phyloP scores from a whole-genome alignment of 1,140 invertebrate genomes.

The Scaptomyza graminum region DNA sequence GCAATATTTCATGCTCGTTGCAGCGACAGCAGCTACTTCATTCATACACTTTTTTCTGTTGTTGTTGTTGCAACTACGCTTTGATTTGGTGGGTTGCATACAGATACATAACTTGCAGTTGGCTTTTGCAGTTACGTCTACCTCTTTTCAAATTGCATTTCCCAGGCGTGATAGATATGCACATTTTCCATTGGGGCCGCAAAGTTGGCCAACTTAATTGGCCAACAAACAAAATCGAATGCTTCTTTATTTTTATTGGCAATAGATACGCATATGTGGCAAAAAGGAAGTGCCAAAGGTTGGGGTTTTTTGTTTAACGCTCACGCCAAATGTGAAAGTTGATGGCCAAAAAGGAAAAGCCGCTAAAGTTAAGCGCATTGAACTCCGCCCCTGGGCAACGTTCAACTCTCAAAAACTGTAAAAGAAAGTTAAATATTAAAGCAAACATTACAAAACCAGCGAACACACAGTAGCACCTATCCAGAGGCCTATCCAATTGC shows the following conservation, averaged over 20 bases:
- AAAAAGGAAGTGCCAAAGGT: constrained; percentile 70
- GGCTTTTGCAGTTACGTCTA: constrained; percentile 3
- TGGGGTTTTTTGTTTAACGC: constrained; percentile 7
- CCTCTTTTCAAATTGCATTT: constrained; percentile 26
- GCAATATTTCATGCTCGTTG: constrained; percentile 63
- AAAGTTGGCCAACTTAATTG: constrained; percentile 38
- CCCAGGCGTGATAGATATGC: constrained; percentile 11
- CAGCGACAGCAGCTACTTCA: constrained; percentile 25
- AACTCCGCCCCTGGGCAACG: constrained; percentile 53
- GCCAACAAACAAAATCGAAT: constrained; percentile 24
- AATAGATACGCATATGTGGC: neutral
- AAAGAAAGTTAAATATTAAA: constrained; percentile 76
- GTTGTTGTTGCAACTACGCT: neutral
- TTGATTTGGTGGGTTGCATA: constrained; percentile 27
- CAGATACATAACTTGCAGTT: constrained; percentile 15
- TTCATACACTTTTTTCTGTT: constrained; percentile 17
- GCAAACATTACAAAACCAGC: constrained; percentile 47
- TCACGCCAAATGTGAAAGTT: constrained; percentile 70
- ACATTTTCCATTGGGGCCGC: neutral
- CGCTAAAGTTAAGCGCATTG: constrained; percentile 67
- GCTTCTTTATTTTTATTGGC: too few species aligned
- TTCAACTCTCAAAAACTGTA: constrained; percentile 1
- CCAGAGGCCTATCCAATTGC: constrained; percentile 40
- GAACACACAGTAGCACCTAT: constrained; percentile 2
- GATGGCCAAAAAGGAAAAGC: constrained; percentile 48